These are phyloP conservation scores for Siniperca knerii DNA, from an alignment of 2,113 vertebrate genomes.

Conservation along the genomic window DNA sequence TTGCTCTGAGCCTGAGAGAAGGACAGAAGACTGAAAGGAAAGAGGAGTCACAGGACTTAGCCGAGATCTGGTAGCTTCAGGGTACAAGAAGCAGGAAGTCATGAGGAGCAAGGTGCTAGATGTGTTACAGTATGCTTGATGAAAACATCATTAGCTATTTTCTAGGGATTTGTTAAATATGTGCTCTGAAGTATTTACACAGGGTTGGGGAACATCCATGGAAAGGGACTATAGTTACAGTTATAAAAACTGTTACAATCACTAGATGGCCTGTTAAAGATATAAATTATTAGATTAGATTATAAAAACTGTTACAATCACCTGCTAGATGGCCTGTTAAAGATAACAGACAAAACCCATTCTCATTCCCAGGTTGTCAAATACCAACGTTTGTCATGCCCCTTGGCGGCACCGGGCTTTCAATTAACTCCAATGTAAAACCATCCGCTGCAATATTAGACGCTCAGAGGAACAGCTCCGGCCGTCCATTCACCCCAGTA, in stretches of 20 bases:
- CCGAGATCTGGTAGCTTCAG: slow-evolving; percentile 44
- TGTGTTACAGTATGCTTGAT: background rate
- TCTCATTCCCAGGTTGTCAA: no score
- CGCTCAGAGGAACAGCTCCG: no score
- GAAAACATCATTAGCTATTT: slow-evolving; percentile 1
- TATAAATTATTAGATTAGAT: no score
- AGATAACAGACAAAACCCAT: no score
- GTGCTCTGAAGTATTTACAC: background rate
- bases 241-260: background rate
- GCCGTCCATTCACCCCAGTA: no score
- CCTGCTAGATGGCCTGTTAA: no score
- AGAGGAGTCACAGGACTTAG: slow-evolving; percentile 52
- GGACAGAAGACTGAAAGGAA: background rate
- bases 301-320: no score
- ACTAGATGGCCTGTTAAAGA: background rate
- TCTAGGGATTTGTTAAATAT: background rate
- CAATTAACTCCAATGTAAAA: no score
- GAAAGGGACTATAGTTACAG: background rate
- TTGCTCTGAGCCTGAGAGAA: slow-evolving; percentile 23
- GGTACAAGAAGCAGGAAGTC: slow-evolving; percentile 28
- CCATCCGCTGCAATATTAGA: no score
- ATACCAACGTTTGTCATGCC: no score
- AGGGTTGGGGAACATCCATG: background rate
- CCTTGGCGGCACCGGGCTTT: no score
- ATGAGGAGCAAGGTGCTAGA: slow-evolving; percentile 19